Base-by-base conservation (phyloP, 2,113 vertebrate genomes). In the Athene noctua region DNA sequence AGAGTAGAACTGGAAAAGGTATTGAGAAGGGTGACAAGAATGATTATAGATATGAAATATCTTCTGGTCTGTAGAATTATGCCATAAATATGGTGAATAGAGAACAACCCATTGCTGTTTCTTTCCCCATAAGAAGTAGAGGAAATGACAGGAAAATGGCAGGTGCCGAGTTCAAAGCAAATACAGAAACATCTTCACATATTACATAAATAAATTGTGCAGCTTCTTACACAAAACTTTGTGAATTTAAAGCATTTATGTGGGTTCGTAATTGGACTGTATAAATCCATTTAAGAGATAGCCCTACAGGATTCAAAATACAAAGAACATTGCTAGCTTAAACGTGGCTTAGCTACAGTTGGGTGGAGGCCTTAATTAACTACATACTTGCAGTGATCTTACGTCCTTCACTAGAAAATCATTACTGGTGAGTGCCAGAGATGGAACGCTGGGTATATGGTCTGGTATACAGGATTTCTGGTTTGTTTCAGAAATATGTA, bases 401-500 rank as follows among this genome's bases (percentile, higher is more conserved):
- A 14, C 11, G 9, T 29, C 36, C 21, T 75, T 80, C 27, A 34
- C 14, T 62, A 47, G 30, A 67, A 86, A 66, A 75, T 46, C 18
- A 20, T 49, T 75, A 72, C 5, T 15, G 32, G 23, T 6, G 42
- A 77, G 5, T 49, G 36, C 10, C 44, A 63, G 32, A 46, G 38
- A 46, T 3, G 2, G 38, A 63, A 63, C 10, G 55, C 13, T 44
- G 12, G 8, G 9, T 29, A 29, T 44, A 44, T 17, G 5, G 16
- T 66, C 15, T 62, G 4, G 18, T 55, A 32, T 32, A 74, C 9
- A 30, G 34, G 34, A 80, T 71, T 94, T 87, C 23, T 66, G 11
- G 4, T 74, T 27, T 74, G 29, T 61, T 79, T 15, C 25, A 73
- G 22, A 58, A 78, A 78, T n/a, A 47, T 0, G 0, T n/a, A 54